These are phyloP conservation scores for Xestia sexstrigata DNA, from an alignment of 2,888 invertebrate species.

Conservation along the genomic window DNA sequence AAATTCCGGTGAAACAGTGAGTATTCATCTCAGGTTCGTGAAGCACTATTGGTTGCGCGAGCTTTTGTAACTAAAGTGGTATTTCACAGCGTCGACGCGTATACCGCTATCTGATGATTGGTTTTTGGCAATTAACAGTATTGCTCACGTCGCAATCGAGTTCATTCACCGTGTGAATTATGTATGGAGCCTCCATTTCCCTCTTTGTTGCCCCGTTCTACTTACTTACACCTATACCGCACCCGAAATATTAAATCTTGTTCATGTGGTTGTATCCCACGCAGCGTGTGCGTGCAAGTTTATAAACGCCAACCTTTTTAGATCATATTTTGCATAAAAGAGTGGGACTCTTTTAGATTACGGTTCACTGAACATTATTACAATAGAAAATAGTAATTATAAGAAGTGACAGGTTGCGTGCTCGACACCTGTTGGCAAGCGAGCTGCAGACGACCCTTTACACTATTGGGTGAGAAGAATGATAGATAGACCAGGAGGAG, in stretches of 20 bases:
- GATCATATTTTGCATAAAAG: constrained; percentile 52
- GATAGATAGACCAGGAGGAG: constrained; percentile 14
- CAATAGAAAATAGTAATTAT: constrained; percentile 55
- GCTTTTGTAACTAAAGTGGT: constrained; percentile 88
- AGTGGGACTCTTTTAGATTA: constrained; percentile 30
- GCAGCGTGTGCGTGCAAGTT: constrained; percentile 47
- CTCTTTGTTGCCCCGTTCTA: constrained; percentile 83
- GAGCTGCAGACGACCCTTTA: constrained; percentile 28
- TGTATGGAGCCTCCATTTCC: constrained; percentile 86
- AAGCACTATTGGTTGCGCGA: constrained; percentile 67
- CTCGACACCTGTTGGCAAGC: constrained; percentile 44
- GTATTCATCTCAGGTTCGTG: constrained; percentile 62
- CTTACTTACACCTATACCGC: constrained; percentile 70
- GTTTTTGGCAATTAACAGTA: constrained; percentile 91
- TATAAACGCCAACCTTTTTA: constrained; percentile 47
- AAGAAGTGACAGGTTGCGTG: constrained; percentile 57
- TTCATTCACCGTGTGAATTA: constrained; percentile 90
- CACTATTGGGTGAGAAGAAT: constrained; percentile 14
- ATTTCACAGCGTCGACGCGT: constrained; percentile 87
- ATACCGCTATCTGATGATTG: constrained; percentile 90
- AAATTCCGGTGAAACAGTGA: constrained; percentile 43
- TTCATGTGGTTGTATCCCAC: constrained; percentile 51
- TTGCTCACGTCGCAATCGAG: constrained; percentile 89
- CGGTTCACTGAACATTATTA: constrained; percentile 56
- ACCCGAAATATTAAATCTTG: constrained; percentile 60